phyloP scores from a whole-genome alignment of 37 sponge, comb jelly and placozoan genomes.

The Agelas oroides region DNA sequence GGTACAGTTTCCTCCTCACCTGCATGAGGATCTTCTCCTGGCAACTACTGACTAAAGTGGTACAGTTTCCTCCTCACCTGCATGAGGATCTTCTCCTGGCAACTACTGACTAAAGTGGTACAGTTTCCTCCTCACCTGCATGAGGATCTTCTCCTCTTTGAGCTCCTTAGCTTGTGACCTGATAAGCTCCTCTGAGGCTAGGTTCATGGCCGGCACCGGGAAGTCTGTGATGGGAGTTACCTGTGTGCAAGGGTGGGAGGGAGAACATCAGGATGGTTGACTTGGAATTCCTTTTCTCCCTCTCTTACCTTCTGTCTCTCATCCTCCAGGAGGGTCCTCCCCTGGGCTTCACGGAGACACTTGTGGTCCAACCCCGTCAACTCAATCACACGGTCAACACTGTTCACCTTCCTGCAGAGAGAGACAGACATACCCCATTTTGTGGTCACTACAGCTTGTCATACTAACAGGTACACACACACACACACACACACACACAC shows the following conservation, averaged over 20 bases:
- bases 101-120: too few relatives aligned
- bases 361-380: slow-evolving; percentile 2
- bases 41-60: too few relatives aligned
- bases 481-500: too few relatives aligned
- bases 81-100: neutral
- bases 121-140: slow-evolving; percentile 1
- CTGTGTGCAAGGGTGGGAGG: neutral
- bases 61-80: too few relatives aligned
- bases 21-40: too few relatives aligned
- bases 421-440: too few relatives aligned
- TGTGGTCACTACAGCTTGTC: neutral
- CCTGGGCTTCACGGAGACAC: neutral
- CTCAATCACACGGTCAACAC: neutral
- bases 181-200: neutral
- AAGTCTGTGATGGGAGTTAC: neutral
- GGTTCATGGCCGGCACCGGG: neutral
- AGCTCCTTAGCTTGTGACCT: neutral
- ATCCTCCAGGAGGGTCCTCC: neutral
- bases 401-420: neutral
- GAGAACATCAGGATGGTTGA: too few relatives aligned
- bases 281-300: too few relatives aligned
- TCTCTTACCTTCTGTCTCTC: neutral
- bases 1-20: too few relatives aligned
- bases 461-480: too few relatives aligned
- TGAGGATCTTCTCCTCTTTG: neutral